A percentile compares a stretch with the other conserved stretches of the same genome.
Conservation (phyloP, 2,888 invertebrate species). For the Lepidocyrtinus sp. region DNA sequence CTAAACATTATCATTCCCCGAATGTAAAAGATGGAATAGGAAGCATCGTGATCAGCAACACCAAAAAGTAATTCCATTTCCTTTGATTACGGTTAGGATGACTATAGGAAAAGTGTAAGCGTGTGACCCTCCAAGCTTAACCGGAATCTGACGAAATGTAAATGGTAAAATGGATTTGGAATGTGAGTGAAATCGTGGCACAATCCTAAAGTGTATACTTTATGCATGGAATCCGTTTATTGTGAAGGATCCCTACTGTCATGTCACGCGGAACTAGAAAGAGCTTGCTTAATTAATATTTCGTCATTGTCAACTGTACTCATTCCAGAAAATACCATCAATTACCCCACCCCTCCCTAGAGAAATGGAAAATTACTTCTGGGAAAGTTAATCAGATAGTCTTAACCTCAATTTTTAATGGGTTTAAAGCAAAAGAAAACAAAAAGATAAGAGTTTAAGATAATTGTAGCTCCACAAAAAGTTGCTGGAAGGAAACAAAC, state of each 20-base stretch:
- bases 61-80: constrained; percentile 6
- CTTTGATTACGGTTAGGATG: background rate
- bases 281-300: constrained; percentile 54
- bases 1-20: background rate
- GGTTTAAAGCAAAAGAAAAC: background rate
- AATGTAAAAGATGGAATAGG: background rate
- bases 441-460: background rate
- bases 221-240: too few relatives aligned
- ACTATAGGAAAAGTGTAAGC: background rate
- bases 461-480: too few relatives aligned
- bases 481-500: background rate
- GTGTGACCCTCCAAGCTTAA: too few relatives aligned
- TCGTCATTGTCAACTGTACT: constrained; percentile 52
- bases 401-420: background rate
- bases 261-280: constrained; percentile 39
- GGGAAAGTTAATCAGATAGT: background rate
- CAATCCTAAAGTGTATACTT: background rate
- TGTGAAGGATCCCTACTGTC: constrained; percentile 52
- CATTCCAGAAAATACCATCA: constrained; percentile 14
- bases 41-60: background rate
- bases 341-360: background rate
- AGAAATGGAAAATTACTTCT: background rate
- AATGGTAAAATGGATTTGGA: background rate
- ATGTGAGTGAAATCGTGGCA: background rate
- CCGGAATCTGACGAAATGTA: too few relatives aligned